Percentiles rank a stretch among this genome's conserved stretches.
Conservation (phyloP, 2,888 invertebrate species). For the Phyllotreta cruciferae region DNA sequence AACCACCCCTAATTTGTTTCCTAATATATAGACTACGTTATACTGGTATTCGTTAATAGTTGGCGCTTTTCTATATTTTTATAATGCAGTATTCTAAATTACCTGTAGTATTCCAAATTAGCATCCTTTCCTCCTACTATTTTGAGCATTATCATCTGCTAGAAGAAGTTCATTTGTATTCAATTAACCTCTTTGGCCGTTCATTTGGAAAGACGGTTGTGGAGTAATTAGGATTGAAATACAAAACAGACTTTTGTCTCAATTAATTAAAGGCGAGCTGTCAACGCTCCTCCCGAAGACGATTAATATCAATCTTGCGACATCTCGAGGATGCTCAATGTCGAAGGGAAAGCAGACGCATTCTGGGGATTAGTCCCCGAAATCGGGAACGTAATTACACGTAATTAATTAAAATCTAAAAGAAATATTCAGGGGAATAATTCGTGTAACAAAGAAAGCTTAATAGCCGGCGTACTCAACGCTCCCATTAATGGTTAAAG, state of each 20-base stretch:
- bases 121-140: too few relatives aligned
- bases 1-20: too few relatives aligned
- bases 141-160: too few relatives aligned
- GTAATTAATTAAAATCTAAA: too few relatives aligned
- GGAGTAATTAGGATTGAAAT: too few relatives aligned
- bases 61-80: too few relatives aligned
- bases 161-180: constrained; percentile 16
- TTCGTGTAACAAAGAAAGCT: neutral
- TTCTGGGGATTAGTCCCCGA: constrained; percentile 2
- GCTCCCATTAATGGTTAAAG: too few relatives aligned
- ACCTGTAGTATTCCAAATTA: too few relatives aligned
- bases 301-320: constrained; percentile 32
- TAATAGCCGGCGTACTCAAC: neutral
- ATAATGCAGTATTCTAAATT: too few relatives aligned
- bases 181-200: constrained; percentile 11
- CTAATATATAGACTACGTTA: too few relatives aligned
- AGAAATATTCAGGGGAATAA: neutral
- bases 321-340: constrained; percentile 14
- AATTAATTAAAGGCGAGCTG: constrained; percentile 34
- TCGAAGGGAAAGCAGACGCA: constrained; percentile 4
- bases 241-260: constrained; percentile 32
- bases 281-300: constrained; percentile 28
- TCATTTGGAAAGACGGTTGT: neutral
- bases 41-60: too few relatives aligned
- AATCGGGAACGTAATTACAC: neutral